Evolutionary conservation across 1,140 invertebrate genomes (phyloP).

Genomic region (Drosophila sp.): DNA sequence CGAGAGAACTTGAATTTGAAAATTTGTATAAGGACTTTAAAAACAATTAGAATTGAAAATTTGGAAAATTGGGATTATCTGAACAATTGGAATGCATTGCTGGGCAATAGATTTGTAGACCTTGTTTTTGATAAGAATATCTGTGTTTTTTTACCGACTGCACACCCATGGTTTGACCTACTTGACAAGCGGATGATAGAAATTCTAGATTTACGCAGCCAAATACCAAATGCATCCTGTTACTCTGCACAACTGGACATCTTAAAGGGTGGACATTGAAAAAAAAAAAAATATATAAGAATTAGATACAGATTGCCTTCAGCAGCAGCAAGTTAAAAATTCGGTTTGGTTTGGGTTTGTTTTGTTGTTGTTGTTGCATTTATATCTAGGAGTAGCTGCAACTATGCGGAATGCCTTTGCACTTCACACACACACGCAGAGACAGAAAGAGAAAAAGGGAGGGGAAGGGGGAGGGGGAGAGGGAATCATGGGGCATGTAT

Average conservation of each 20-base stretch:
- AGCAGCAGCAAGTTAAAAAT: not conserved
- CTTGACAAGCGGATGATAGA: slow-evolving; percentile 3
- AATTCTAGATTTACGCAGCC: not conserved
- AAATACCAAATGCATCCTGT: slow-evolving; percentile 1
- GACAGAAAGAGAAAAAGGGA: not conserved
- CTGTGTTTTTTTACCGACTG: too few relatives aligned
- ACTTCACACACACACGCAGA: slow-evolving; percentile 21
- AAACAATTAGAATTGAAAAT: too few relatives aligned
- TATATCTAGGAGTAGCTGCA: slow-evolving; percentile 19
- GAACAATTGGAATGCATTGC: too few relatives aligned
- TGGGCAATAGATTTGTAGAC: too few relatives aligned
- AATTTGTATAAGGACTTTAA: too few relatives aligned
- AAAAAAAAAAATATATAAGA: not conserved
- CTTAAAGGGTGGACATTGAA: not conserved
- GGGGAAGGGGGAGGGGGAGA: not conserved
- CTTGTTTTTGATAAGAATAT: too few relatives aligned
- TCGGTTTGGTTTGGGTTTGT: not conserved
- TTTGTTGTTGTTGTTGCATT: not conserved
- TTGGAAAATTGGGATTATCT: too few relatives aligned
- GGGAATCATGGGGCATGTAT: slow-evolving; percentile 32
- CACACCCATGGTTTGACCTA: not conserved
- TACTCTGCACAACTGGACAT: not conserved
- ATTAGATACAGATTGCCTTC: slow-evolving; percentile 16
- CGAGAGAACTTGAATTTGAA: too few relatives aligned
- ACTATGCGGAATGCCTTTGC: slow-evolving; percentile 42